phyloP scores from a whole-genome alignment of 2,113 vertebrate species.

The Heptranchias perlo region DNA sequence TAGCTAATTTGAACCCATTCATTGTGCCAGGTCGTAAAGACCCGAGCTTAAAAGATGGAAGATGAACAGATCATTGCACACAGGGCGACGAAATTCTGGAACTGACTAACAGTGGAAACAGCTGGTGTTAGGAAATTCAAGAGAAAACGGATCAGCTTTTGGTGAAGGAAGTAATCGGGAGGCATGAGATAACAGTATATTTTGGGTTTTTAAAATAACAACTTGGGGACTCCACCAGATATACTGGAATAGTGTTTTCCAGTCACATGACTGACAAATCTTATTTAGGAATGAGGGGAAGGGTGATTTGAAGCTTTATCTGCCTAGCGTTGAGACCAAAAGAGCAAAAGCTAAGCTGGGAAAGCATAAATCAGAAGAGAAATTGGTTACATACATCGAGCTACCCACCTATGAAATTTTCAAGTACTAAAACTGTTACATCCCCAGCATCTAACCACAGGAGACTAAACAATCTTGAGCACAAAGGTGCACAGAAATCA shows the following conservation, averaged over 20 bases:
- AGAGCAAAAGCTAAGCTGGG: neutral
- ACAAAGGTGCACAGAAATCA: neutral
- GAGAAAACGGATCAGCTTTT: neutral
- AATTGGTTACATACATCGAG: neutral
- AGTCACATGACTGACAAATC: neutral
- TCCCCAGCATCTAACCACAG: neutral
- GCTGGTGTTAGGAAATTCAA: neutral
- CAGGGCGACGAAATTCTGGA: neutral
- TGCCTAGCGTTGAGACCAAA: neutral
- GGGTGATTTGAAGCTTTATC: neutral
- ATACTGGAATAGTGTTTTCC: neutral
- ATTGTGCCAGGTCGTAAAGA: neutral
- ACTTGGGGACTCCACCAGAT: neutral
- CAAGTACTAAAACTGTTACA: neutral
- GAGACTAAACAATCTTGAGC: neutral
- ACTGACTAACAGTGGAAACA: neutral
- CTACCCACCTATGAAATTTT: neutral
- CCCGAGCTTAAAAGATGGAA: neutral
- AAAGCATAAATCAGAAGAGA: neutral
- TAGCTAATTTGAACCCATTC: neutral
- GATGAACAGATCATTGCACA: neutral
- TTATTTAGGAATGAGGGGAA: neutral
- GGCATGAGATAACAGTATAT: neutral
- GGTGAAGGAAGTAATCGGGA: neutral
- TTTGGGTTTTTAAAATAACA: neutral